Evolutionary conservation across 2,797 vertebrate genomes (phyloP), one percentile per base, ranked within the genome.

Genomic region (Nothura maculosa): DNA sequence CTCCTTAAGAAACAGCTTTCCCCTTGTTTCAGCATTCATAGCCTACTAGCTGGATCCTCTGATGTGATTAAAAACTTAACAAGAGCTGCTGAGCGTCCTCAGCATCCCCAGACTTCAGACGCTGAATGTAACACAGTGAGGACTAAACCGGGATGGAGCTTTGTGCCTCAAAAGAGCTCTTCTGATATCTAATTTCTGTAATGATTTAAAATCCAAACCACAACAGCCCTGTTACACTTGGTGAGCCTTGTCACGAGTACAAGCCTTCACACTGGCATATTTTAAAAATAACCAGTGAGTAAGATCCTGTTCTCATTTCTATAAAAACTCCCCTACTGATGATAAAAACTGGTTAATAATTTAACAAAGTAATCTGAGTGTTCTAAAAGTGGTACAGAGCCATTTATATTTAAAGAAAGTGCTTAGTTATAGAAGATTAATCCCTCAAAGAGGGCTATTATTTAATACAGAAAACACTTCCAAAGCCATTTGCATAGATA

Each of bases 261-360:
- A 93, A 95, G 66, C 36, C 72, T 95, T 95, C 92, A 90, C 12
- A 8, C 0, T 69, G 84, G 81, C 91, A 94, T 69, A 66, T 94
- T 91, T 96, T 96, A 97, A 96, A 97, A 97, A 97, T 96, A 97
- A 96, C 91, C 58, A 76, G 73, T 92, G 92, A 93, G 84, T 92
- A 93, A 96, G 94, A 95, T 94, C 87, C 58, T 94, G 93, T 77
- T 96, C 97, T 74, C 57, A 27, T 95, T 96, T 92, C 91, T 97
- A 93, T 92, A 96, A 95, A 95, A 94, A 74, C 79, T 92, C 93
- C 73, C 76, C 78, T 76, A 89, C 79, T 8, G 28, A 92, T 90
- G 94, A 93, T 89, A 92, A 91, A 96, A 96, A 95, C 69, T 82
- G 55, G 82, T 97, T 94, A 96, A 96, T 95, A 96, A 97, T 96